phyloP scores from a whole-genome alignment of 2,888 invertebrate species.

The Lepidocyrtoides sp. region DNA sequence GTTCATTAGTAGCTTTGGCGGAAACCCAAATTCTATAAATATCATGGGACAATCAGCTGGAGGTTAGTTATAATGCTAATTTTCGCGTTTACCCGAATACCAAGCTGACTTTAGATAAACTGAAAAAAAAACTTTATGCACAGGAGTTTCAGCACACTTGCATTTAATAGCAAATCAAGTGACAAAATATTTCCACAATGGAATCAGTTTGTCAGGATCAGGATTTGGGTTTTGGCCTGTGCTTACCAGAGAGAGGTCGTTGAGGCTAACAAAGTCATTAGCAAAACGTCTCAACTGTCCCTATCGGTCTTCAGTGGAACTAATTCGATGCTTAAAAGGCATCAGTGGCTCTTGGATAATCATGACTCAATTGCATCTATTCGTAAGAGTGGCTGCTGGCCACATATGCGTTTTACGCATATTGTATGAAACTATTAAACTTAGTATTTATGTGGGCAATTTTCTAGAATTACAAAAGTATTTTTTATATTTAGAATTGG shows the following conservation, averaged over 20 bases:
- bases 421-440: no score
- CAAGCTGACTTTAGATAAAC: no score
- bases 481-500: constrained; percentile 79
- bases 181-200: constrained; percentile 68
- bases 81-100: not conserved
- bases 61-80: constrained; percentile 47
- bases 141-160: constrained; percentile 73
- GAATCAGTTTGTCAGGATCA: constrained; percentile 75
- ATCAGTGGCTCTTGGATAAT: constrained; percentile 71
- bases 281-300: constrained; percentile 75
- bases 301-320: constrained; percentile 14
- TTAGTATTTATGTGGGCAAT: no score
- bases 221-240: constrained; percentile 80
- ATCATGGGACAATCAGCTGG: constrained; percentile 79
- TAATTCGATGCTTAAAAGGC: constrained; percentile 70
- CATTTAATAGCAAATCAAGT: constrained; percentile 75
- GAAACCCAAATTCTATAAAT: constrained; percentile 65
- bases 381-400: constrained; percentile 42
- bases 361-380: constrained; percentile 67
- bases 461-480: no score
- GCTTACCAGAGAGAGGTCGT: constrained; percentile 47
- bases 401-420: no score
- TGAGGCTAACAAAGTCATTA: constrained; percentile 33
- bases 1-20: constrained; percentile 78
- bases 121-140: not conserved